Base-by-base conservation (phyloP, 2,113 vertebrate genomes). In the Balaeniceps rex region DNA sequence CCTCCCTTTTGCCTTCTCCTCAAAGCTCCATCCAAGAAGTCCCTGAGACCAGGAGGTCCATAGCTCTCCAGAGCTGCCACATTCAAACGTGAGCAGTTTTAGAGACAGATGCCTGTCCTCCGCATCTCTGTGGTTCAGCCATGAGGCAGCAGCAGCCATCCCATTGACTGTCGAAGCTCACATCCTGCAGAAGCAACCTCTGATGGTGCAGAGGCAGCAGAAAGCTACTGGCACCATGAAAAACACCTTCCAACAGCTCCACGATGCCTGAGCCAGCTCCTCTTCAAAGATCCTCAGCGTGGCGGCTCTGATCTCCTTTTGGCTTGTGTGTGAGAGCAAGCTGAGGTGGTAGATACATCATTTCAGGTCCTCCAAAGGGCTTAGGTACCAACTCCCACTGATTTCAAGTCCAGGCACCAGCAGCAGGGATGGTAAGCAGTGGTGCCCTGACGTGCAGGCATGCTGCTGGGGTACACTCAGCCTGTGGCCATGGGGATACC, bases 261-360 rank as follows among this genome's bases (percentile, higher is more conserved):
- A 47, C 4, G 14, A 9, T 38, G 36, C 22, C 80, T 36, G 6
- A 12, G 22, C 11, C 9, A 12, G 57, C 31, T 91, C 55, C 46
- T 91, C 15, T 72, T 12, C 44, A n/a, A 52, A 52, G 78, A 2
- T 9, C 16, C 34, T 75, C 0, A 0, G 11, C 0, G 0, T 11
- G 28, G 29, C 46, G 46, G 52, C 66, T 78, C 47, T 54, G 63
- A 18, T 3, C 33, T 83, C n/a, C 18, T 34, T 47, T n/a, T 57
- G 36, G 38, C 14, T 75, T 21, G 11, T 42, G 75, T 8, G 21
- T 42, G 33, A 66, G 52, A 40, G 36, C 2, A 0, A 70, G 65
- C 29, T 6, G 51, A 57, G 66, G 26, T 42, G 21, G n/a, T 21
- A 47, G 26, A 58, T 51, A 31, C 69, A 54, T 74, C 76, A 21